phyloP scores from a whole-genome alignment of 1,140 invertebrate genomes.

The Drosophila ohnishii region DNA sequence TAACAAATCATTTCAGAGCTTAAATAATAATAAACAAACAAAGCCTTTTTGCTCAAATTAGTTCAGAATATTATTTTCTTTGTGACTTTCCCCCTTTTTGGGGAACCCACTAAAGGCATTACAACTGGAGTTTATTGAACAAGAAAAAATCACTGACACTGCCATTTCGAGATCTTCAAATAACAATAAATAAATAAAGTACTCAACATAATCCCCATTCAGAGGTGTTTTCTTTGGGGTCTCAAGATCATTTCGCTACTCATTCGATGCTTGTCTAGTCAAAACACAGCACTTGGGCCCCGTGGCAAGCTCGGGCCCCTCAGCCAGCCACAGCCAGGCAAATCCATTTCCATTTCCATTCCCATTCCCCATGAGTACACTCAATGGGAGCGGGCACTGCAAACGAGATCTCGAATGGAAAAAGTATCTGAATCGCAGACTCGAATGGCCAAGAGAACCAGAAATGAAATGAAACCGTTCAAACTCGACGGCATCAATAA shows the following conservation, averaged over 20 bases:
- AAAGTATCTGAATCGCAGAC: conserved; percentile 45
- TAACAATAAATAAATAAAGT: conserved; percentile 31
- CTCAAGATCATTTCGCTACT: conserved; percentile 45
- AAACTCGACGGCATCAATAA: conserved; percentile 68
- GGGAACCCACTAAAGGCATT: background rate
- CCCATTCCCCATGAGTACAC: conserved; percentile 18
- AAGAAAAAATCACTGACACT: conserved; percentile 17
- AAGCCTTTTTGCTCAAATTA: background rate
- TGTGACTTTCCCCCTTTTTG: conserved; percentile 11
- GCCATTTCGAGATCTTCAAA: conserved; percentile 9
- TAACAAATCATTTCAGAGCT: background rate
- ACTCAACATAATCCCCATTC: conserved; percentile 34
- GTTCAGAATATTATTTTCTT: conserved; percentile 6
- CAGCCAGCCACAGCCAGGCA: conserved; percentile 8
- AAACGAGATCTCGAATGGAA: conserved; percentile 40
- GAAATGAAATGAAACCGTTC: conserved; percentile 52
- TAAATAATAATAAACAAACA: conserved; percentile 10
- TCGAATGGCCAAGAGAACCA: conserved; percentile 14
- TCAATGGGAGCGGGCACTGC: conserved; percentile 36
- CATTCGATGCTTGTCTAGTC: conserved; percentile 32
- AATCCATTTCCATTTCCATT: conserved; percentile 13
- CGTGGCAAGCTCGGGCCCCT: conserved; percentile 26
- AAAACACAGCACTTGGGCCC: conserved; percentile 29
- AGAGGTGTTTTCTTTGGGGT: conserved; percentile 34
- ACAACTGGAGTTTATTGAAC: conserved; percentile 7